Evolutionary conservation across 2,797 vertebrate species (phyloP).

Genomic region (Schizopygopsis malacanthus): DNA sequence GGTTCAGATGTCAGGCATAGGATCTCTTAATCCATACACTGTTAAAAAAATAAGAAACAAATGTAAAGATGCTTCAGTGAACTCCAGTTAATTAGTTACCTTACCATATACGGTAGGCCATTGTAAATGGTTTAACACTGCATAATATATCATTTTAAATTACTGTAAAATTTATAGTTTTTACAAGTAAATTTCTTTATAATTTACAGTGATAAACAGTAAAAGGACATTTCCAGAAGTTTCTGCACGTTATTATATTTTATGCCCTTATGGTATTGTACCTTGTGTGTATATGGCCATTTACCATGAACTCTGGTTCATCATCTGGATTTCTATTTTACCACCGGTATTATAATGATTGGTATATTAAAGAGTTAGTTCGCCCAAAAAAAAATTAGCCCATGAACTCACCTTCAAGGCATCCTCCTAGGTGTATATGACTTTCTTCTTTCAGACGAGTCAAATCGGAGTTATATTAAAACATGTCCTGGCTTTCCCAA

Average conservation of each 20-base stretch:
- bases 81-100: background rate
- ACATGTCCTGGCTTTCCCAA: too few species aligned
- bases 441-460: too few species aligned
- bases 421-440: too few species aligned
- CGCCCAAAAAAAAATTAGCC: too few species aligned
- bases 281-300: background rate
- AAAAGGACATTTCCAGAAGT: background rate
- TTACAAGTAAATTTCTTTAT: background rate
- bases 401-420: too few species aligned
- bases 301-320: background rate
- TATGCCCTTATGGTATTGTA: background rate
- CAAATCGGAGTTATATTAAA: too few species aligned
- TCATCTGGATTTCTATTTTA: background rate
- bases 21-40: background rate
- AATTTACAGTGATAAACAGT: background rate
- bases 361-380: background rate
- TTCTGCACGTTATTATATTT: background rate
- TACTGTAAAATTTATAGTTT: background rate
- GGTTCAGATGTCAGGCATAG: slow-evolving; percentile 11
- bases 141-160: background rate
- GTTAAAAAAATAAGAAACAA: background rate
- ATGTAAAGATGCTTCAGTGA: background rate
- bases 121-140: background rate
- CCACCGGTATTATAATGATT: background rate
- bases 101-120: background rate